Percentiles rank a stretch among this genome's conserved stretches.
Conservation (phyloP, 2,113 vertebrate species). For the Esox niger region DNA sequence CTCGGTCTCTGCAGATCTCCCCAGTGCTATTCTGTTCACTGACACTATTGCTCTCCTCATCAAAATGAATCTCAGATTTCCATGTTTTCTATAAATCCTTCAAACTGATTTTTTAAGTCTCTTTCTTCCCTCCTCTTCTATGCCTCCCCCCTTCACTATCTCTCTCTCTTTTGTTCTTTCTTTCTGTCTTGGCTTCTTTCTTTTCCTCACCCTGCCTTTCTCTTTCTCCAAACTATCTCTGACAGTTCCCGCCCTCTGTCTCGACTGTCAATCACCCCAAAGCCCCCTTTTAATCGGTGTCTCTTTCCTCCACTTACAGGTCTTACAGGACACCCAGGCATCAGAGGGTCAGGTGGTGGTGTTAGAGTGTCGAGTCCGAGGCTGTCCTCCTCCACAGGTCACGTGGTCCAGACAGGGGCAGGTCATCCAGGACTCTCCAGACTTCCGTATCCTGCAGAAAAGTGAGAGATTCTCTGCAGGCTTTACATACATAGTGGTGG, state of each 20-base stretch:
- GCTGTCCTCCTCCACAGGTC: constrained; percentile 81
- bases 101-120: too few species aligned
- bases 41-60: constrained; percentile 6
- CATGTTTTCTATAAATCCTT: too few species aligned
- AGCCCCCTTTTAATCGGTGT: neutral
- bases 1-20: constrained; percentile 4
- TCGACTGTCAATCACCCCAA: neutral
- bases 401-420: constrained; percentile 86
- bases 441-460: constrained; percentile 96
- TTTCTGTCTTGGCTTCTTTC: neutral
- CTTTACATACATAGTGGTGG: neutral
- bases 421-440: constrained; percentile 94
- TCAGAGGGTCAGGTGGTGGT: constrained; percentile 94
- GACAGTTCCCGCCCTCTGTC: neutral
- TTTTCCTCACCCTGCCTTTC: neutral
- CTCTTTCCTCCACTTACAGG: constrained; percentile 59
- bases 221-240: neutral
- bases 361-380: constrained; percentile 90
- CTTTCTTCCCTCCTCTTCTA: neutral
- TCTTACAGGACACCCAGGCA: constrained; percentile 82
- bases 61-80: too few species aligned
- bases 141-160: neutral
- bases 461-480: constrained; percentile 73
- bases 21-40: neutral
- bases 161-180: neutral